Evolutionary conservation across 2,888 invertebrate genomes (phyloP), one percentile per base, ranked within the genome.

Genomic region (Caenorhabditis sp.): DNA sequence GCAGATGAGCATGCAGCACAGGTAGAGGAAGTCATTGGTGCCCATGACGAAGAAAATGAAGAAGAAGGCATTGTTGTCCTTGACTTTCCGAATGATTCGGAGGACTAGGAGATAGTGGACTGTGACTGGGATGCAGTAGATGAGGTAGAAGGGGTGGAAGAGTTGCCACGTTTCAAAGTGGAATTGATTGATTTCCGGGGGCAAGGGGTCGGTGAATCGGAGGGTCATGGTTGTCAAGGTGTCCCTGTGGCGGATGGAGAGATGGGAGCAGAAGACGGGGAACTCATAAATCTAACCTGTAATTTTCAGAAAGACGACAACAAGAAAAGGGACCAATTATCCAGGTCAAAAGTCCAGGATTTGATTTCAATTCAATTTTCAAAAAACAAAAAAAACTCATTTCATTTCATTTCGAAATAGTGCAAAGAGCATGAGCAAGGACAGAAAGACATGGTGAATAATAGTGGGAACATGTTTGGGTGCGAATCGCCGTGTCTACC

Each of bases 151-250:
- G 11, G 77, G 68, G 22, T 69, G 24, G 55, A 77, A 69, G 8
- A 69, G 77, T 56, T 62, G 40, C 68, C 69, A 77, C 13, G 77
- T 69, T 58, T 64, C 64, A 15, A 68, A 68, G 32, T 47, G 47
- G 47, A 47, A 47, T 18, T 18, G 47, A 18, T 47, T 47, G 47
- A 47, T n/a, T n/a, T 11, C 6, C 2, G 13, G 40, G 6, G 13
- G 40, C 13, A 13, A 13, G 13, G 40, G 13, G 2, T 13, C 11
- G 40, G 6, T 40, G 40, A 13, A 13, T 6, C 5, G 9, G 11
- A 40, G 13, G 11, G 11, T 40, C 40, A 32, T 32, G 32, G 32
- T 32, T 32, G 32, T 32, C 32, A 32, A 6, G 32, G 32, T 32
- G 32, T 32, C n/a, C n/a, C n/a, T n/a, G n/a, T n/a, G n/a, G n/a